Base-by-base conservation (phyloP, 2,797 vertebrate genomes). In the Microcaecilia unicolor region DNA sequence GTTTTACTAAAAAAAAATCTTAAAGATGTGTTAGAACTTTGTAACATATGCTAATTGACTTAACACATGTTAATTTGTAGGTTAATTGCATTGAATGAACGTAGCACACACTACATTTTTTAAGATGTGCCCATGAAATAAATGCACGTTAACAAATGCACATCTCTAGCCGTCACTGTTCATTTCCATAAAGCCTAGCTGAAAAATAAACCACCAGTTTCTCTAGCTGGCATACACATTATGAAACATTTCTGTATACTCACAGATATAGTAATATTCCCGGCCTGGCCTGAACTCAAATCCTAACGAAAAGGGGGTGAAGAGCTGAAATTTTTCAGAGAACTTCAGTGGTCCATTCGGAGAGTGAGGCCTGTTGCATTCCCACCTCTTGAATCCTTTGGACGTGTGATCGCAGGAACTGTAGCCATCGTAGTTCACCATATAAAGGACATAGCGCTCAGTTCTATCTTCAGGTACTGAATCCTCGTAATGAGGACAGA, bases 391-490 rank as follows among this genome's bases (percentile, higher is more conserved):
- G 80, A 97, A 98, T 20, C 94, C 94, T 73, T 97, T 97, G 71
- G 91, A 87, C 18, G 93, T 96, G 56, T 98, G 93, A 77, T 98
- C 93, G 2, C 94, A 98, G 15, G 93, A 89, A 70, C 87, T 97
- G 83, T 98, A 98, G 69, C 94, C 94, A 39, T 98, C 93, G 42
- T 93, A 98, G 85, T 97, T 97, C 51, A 97, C 94, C 93, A 98
- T 97, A 81, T 96, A 98, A 51, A 98, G 91, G 63, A 97, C 78
- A 3, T 98, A 97, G 34, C 91, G 91, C 63, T 98, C 94, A 0
- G 91, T 88, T 61, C 87, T 82, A 51, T 98, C 93, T 76, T 92
- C 91, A 0, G 92, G 89, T 44, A 96, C 90, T 0, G 90, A 72
- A 64, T 93, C 93, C 63, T 93, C 92, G 4, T 97, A 98, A 73